Base-by-base conservation (phyloP, 2,113 vertebrate species). In the Ceuthmochares aereus region DNA sequence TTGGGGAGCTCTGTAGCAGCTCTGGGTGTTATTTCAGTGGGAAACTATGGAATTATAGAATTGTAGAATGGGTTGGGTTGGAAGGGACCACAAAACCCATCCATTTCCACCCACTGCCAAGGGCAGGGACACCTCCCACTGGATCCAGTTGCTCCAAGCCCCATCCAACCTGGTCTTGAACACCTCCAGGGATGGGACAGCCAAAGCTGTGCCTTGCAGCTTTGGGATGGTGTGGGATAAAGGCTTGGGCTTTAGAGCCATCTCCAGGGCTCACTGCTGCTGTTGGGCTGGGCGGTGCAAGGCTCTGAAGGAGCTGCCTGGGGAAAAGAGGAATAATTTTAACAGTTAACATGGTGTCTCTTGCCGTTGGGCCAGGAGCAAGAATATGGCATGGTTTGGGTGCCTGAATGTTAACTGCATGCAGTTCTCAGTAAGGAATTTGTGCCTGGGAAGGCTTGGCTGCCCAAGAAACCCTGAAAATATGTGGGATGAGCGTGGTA, bases 381-480 rank as follows among this genome's bases (percentile, higher is more conserved):
- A 60, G 73, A 49, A 42, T 84, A 42, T 30, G 76, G 86, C 91
- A 84, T 17, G 64, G 54, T 93, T 67, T 84, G 79, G 90, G 76
- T 81, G 92, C 79, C 92, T 93, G 96, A 68, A 81, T 91, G 45
- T 84, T 94, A 36, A 40, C 42, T 95, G 72, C 58, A 23, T 19
- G 7, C 19, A 51, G 23, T 67, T 91, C 95, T 79, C 93, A 92
- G 92, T 78, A 79, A 87, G 94, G 84, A 92, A 89, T 67, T 86
- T 63, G 52, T 73, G 88, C 93, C 88, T 98, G 95, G 96, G 79
- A 79, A 84, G 96, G 91, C 85, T 74, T 89, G 91, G 70, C 95
- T 95, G 94, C 87, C 90, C 93, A 56, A 93, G 79, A 93, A 97
- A 94, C 63, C 75, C 55, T 51, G 55, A 45, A 95, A 93, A 84